These are phyloP conservation scores for Bruchidius siliquastri DNA, from an alignment of 2,888 invertebrate species.

Conservation along the genomic window DNA sequence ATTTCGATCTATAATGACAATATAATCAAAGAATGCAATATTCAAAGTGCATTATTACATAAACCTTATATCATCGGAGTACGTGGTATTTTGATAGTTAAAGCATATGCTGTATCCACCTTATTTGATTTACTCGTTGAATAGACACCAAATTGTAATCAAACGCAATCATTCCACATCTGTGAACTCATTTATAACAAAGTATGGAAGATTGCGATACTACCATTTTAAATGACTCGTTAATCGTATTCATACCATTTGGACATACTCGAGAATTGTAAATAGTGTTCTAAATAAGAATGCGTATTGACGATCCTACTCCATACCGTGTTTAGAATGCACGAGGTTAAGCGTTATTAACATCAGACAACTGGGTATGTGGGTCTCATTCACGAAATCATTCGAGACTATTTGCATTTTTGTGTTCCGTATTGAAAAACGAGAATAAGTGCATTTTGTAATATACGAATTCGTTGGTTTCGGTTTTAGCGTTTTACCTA, in stretches of 20 bases:
- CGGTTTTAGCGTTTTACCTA: too few relatives aligned
- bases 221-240: neutral
- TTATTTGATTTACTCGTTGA: too few relatives aligned
- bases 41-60: too few relatives aligned
- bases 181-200: neutral
- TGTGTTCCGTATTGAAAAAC: neutral
- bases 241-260: neutral
- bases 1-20: too few relatives aligned
- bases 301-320: conserved; percentile 20
- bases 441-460: neutral
- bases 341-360: conserved; percentile 16
- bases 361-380: conserved; percentile 16
- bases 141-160: neutral
- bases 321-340: conserved; percentile 18
- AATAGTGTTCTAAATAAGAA: conserved; percentile 17
- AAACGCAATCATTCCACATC: neutral
- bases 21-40: too few relatives aligned
- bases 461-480: neutral
- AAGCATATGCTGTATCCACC: too few relatives aligned
- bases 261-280: neutral
- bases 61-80: too few relatives aligned
- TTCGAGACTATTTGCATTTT: neutral
- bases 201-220: neutral
- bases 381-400: conserved; percentile 7
- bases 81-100: too few relatives aligned